Evolutionary conservation across 2,113 vertebrate genomes (phyloP).

Genomic region (Donacobius atricapilla): DNA sequence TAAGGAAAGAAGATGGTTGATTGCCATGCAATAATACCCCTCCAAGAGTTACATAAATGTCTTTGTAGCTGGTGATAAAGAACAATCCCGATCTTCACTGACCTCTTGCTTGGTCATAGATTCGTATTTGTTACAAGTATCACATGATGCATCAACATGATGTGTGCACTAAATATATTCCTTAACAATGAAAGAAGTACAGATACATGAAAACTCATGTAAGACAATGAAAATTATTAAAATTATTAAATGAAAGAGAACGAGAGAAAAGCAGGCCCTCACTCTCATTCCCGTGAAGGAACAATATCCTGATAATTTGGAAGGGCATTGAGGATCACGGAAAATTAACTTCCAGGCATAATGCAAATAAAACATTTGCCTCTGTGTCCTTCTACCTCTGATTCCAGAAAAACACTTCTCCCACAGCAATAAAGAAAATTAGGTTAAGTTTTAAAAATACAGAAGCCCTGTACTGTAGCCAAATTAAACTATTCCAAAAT

Average conservation of each 20-base stretch:
- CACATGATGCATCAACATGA: not conserved
- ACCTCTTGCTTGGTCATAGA: not conserved
- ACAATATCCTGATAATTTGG: not conserved
- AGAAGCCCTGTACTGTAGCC: not conserved
- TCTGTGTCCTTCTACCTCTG: not conserved
- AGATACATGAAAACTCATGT: not conserved
- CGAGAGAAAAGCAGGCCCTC: not conserved
- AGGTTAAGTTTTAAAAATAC: slow-evolving; percentile 53
- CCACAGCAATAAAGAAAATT: slow-evolving; percentile 19
- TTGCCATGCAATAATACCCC: not conserved
- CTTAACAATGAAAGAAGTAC: not conserved
- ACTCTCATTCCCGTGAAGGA: not conserved
- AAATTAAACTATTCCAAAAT: slow-evolving; percentile 32
- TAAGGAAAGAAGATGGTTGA: not conserved
- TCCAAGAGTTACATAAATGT: not conserved
- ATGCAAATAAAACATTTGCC: not conserved
- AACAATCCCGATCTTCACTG: not conserved
- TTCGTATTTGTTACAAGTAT: not conserved
- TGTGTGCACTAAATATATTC: not conserved
- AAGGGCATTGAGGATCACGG: not conserved
- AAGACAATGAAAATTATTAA: not conserved
- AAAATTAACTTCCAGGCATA: not conserved
- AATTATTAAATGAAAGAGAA: not conserved
- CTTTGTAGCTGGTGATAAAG: not conserved
- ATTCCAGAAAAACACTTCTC: slow-evolving; percentile 1